These are phyloP conservation scores for Oscheius sp. DNA, from an alignment of 2,888 invertebrate genomes.

Conservation along the genomic window DNA sequence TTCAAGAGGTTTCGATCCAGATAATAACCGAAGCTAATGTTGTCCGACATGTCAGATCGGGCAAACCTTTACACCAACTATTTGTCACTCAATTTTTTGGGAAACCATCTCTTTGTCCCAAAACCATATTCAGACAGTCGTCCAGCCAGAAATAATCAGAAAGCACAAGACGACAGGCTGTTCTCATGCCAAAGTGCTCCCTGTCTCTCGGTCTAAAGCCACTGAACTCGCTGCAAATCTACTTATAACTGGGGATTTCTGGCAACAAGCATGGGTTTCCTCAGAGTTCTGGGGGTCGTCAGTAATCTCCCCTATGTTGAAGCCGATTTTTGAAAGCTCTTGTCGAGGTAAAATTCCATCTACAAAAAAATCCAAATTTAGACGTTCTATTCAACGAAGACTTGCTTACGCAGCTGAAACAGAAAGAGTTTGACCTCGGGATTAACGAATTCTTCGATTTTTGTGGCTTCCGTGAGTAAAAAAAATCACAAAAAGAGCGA, in stretches of 20 bases:
- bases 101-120: neutral
- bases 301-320: neutral
- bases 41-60: too few species aligned
- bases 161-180: neutral
- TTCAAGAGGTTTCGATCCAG: too few species aligned
- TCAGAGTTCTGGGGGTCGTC: neutral
- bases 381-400: constrained; percentile 2
- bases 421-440: constrained; percentile 16
- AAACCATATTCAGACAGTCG: neutral
- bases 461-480: constrained; percentile 7
- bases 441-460: constrained; percentile 27
- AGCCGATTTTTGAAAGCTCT: constrained; percentile 3
- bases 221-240: neutral
- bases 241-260: neutral
- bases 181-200: neutral
- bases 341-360: neutral
- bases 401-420: neutral
- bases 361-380: neutral
- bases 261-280: neutral
- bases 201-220: neutral
- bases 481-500: too few species aligned
- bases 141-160: constrained; percentile 6
- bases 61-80: too few species aligned
- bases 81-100: neutral
- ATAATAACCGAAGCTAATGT: too few species aligned